A percentile compares a stretch with the other conserved stretches of the same genome.
These are phyloP conservation scores for Cheilosia pagana DNA, from an alignment of 2,888 invertebrate species.

Conservation along the genomic window DNA sequence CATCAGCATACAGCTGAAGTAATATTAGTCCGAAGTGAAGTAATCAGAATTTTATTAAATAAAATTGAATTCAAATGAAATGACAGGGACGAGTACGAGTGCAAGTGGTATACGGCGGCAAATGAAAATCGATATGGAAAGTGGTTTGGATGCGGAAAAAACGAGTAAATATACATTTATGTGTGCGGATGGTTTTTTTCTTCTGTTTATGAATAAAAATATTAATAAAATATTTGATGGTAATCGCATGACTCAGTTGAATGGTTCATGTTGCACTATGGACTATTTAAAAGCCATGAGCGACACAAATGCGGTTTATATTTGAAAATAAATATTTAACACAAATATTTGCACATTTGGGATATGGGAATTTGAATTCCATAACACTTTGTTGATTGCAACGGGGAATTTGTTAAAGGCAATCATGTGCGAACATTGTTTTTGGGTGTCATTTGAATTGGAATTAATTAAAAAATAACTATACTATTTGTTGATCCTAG, in stretches of 20 bases:
- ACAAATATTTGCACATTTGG: not conserved
- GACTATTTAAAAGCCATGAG: not conserved
- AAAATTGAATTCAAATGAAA: conserved; percentile 63
- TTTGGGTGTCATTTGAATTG: not conserved
- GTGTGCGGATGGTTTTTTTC: not conserved
- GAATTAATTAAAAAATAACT: not conserved
- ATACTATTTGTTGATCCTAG: not conserved
- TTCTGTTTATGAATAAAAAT: conserved; percentile 27
- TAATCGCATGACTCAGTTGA: conserved; percentile 44
- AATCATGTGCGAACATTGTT: not conserved
- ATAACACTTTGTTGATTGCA: conserved; percentile 14
- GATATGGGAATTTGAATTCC: not conserved
- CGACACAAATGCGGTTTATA: not conserved
- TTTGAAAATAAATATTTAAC: conserved; percentile 15
- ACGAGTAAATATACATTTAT: conserved; percentile 1
- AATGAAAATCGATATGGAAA: conserved; percentile 54
- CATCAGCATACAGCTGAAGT: conserved; percentile 24
- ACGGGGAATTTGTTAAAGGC: not conserved
- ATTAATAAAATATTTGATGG: conserved; percentile 52
- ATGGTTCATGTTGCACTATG: conserved; percentile 11
- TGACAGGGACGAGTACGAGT: conserved; percentile 37
- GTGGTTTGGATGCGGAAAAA: conserved; percentile 24
- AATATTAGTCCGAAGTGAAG: conserved; percentile 64
- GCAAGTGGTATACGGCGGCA: not conserved
- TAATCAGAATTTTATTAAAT: conserved; percentile 72